A percentile compares a stretch with the other conserved stretches of the same genome.
These are phyloP conservation scores for Channa maculata DNA, from an alignment of 2,113 vertebrate species.

Conservation along the genomic window DNA sequence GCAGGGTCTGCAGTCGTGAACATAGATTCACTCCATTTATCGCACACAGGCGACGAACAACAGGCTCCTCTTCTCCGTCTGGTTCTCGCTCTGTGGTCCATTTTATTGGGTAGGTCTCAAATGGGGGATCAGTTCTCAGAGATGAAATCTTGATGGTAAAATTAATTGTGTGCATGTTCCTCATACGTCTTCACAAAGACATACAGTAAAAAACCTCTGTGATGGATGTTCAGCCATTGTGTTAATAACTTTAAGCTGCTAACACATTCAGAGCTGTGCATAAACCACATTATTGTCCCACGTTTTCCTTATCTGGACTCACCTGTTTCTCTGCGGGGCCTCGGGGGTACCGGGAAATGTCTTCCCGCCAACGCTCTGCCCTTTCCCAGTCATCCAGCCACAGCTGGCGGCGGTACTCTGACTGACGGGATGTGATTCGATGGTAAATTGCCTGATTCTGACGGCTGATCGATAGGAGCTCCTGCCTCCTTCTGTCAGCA, in stretches of 20 bases:
- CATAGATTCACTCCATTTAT: too few relatives aligned
- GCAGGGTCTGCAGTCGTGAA: too few relatives aligned
- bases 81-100: neutral
- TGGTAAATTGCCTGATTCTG: conserved; percentile 83
- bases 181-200: too few relatives aligned
- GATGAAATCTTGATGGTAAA: too few relatives aligned
- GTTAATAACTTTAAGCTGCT: too few relatives aligned
- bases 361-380: conserved; percentile 52
- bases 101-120: too few relatives aligned
- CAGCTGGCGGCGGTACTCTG: conserved; percentile 73
- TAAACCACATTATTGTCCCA: neutral
- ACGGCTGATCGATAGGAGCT: conserved; percentile 66
- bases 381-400: conserved; percentile 83
- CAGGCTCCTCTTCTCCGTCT: too few relatives aligned
- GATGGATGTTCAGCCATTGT: too few relatives aligned
- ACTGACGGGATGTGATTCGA: conserved; percentile 76
- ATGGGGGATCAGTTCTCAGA: neutral
- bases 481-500: conserved; percentile 67
- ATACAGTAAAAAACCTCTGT: too few relatives aligned
- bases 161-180: too few relatives aligned
- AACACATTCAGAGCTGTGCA: neutral
- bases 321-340: conserved; percentile 65
- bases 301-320: neutral
- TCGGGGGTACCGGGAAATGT: conserved; percentile 76
- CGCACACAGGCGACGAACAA: too few relatives aligned